A percentile compares a stretch with the other conserved stretches of the same genome.
These are phyloP conservation scores for Diuraphis noxia DNA, from an alignment of 1,140 invertebrate species.

Conservation along the genomic window DNA sequence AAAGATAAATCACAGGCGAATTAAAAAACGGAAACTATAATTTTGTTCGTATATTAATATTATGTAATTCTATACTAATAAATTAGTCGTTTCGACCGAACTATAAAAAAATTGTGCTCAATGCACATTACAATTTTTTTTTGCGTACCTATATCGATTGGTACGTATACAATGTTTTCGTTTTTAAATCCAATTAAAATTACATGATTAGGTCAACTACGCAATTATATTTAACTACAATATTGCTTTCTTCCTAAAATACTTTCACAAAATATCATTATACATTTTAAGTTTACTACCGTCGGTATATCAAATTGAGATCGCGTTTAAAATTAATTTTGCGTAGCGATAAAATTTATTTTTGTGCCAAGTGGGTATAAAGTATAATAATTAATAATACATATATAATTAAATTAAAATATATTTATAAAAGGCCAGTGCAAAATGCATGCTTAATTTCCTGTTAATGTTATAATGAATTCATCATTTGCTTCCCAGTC, in stretches of 20 bases:
- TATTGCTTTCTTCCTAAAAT: slow-evolving; percentile 49
- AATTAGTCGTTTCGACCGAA: slow-evolving; percentile 31
- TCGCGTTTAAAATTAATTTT: slow-evolving; percentile 49
- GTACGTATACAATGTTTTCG: slow-evolving; percentile 40
- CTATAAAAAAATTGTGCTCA: slow-evolving; percentile 39
- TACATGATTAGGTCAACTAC: slow-evolving; percentile 45
- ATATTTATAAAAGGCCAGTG: slow-evolving; percentile 53
- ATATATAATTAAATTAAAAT: slow-evolving; percentile 31
- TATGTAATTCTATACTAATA: slow-evolving; percentile 25
- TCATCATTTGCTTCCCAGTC: slow-evolving; percentile 51
- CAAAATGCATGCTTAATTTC: slow-evolving; percentile 54
- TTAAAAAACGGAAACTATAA: slow-evolving; percentile 50
- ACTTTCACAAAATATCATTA: slow-evolving; percentile 39
- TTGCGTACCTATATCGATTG: slow-evolving; percentile 2
- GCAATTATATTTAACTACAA: slow-evolving; percentile 18
- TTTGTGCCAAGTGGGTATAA: slow-evolving; percentile 46
- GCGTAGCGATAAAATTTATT: slow-evolving; percentile 43
- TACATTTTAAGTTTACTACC: slow-evolving; percentile 22
- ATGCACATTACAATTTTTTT: slow-evolving; percentile 14
- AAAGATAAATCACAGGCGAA: slow-evolving; percentile 54
- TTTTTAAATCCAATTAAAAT: slow-evolving; percentile 26
- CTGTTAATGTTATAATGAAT: slow-evolving; percentile 46
- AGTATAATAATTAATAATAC: slow-evolving; percentile 29
- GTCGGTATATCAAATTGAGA: slow-evolving; percentile 45
- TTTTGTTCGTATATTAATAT: slow-evolving; percentile 30